phyloP scores from a whole-genome alignment of 2,797 vertebrate species.

The Pachyuromys duprasi region DNA sequence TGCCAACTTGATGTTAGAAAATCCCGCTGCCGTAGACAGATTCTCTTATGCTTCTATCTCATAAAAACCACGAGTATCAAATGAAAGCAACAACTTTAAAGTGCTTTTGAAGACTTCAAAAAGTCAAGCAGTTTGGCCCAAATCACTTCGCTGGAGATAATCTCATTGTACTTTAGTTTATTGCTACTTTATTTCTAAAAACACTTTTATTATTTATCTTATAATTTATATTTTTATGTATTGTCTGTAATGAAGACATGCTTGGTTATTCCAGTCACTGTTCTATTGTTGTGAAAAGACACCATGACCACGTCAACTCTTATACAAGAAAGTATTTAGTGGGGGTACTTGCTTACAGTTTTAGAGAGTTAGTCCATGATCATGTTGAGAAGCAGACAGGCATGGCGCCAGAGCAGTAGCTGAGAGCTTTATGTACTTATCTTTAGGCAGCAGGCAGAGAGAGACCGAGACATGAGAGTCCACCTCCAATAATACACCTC shows the following conservation, averaged over 20 bases:
- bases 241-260: slow-evolving; percentile 56
- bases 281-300: background rate
- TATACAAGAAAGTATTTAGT: background rate
- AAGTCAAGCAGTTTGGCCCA: slow-evolving; percentile 21
- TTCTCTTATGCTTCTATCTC: slow-evolving; percentile 62
- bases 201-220: background rate
- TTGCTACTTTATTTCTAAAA: slow-evolving; percentile 53
- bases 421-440: background rate
- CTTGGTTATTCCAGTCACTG: slow-evolving; percentile 51
- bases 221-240: background rate
- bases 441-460: background rate
- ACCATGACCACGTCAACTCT: background rate
- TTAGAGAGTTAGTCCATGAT: background rate
- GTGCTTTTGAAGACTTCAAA: slow-evolving; percentile 49
- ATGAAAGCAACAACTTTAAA: slow-evolving; percentile 40
- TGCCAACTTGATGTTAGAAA: slow-evolving; percentile 66
- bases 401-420: background rate
- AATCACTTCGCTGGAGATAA: slow-evolving; percentile 38
- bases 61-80: slow-evolving; percentile 5
- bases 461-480: background rate
- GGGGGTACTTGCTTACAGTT: background rate
- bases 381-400: background rate
- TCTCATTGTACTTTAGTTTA: slow-evolving; percentile 31
- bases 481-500: background rate
- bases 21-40: slow-evolving; percentile 5